Conservation (phyloP, 2,113 vertebrate species). For the Blennius ocellaris region DNA sequence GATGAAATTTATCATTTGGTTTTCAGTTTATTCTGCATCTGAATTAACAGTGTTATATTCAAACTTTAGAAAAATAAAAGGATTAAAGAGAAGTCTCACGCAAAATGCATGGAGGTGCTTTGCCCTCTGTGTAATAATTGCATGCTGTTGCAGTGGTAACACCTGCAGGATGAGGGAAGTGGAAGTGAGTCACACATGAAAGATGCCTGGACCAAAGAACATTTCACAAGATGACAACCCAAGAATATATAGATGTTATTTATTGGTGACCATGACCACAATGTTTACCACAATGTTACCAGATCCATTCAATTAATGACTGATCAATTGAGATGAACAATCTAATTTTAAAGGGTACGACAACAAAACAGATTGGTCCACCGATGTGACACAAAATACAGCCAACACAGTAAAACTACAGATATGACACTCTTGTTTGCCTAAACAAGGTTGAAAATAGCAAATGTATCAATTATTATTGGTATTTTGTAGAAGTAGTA, state of each 20-base stretch:
- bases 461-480: too few species aligned
- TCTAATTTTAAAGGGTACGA: too few species aligned
- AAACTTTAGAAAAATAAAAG: background rate
- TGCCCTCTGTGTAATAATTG: conserved; percentile 24
- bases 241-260: background rate
- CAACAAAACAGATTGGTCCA: too few species aligned
- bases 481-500: too few species aligned
- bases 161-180: conserved; percentile 18
- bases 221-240: background rate
- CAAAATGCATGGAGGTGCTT: background rate
- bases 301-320: too few species aligned
- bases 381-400: too few species aligned
- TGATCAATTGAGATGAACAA: too few species aligned
- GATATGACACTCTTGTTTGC: too few species aligned
- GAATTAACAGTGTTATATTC: background rate
- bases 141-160: conserved; percentile 35
- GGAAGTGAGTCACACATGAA: background rate
- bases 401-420: too few species aligned
- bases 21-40: background rate
- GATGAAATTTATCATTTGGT: background rate
- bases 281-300: background rate
- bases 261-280: background rate
- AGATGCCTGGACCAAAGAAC: conserved; percentile 1
- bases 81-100: background rate
- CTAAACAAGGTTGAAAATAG: too few species aligned